Evolutionary conservation across 2,888 invertebrate species (phyloP).

Genomic region (Drosophila nr. perissopoda): DNA sequence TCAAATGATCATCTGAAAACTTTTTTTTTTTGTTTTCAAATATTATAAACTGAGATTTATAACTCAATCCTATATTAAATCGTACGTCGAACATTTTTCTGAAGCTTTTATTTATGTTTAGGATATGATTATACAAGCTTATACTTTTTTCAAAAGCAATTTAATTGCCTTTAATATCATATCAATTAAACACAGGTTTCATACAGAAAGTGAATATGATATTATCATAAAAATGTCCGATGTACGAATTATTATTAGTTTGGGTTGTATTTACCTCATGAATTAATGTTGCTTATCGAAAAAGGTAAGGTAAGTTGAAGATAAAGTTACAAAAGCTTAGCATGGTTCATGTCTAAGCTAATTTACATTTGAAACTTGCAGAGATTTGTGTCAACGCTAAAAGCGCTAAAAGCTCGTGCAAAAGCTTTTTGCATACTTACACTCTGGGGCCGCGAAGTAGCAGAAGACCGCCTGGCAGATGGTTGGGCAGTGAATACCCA

Average conservation of each 20-base stretch:
- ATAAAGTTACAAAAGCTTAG: not conserved
- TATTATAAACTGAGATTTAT: too few relatives aligned
- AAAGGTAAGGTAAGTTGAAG: not conserved
- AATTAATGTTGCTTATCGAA: not conserved
- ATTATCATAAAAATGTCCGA: not conserved
- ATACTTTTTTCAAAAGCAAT: not conserved
- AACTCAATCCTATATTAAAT: not conserved
- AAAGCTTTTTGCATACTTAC: conserved; percentile 45
- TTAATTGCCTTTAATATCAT: not conserved
- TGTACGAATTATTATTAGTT: not conserved
- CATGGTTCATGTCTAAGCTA: not conserved
- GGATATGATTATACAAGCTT: not conserved
- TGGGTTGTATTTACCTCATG: not conserved
- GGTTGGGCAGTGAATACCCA: conserved; percentile 65
- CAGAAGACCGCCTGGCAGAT: conserved; percentile 38
- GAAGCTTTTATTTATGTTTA: not conserved
- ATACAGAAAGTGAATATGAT: not conserved
- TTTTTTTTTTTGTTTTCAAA: too few relatives aligned
- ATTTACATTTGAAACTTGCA: not conserved
- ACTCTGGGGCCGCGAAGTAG: conserved; percentile 31
- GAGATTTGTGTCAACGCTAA: not conserved
- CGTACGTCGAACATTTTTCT: not conserved
- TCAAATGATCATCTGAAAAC: too few relatives aligned
- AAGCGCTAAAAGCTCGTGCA: conserved; percentile 26
- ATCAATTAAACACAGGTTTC: not conserved